These are phyloP conservation scores for Ophion costatus DNA, from an alignment of 2,888 invertebrate genomes.

Conservation along the genomic window DNA sequence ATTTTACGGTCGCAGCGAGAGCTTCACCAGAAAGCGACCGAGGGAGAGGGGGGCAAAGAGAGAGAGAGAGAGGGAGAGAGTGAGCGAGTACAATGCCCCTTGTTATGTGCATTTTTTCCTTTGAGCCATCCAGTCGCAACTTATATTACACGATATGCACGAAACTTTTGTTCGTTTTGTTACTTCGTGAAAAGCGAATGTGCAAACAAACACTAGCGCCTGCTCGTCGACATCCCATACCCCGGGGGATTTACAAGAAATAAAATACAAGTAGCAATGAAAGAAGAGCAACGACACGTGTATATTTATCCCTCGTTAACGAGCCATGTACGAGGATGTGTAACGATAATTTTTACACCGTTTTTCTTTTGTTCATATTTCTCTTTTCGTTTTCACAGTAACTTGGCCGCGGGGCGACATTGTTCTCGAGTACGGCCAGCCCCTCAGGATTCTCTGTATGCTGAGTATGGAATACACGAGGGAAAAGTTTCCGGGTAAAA, in stretches of 20 bases:
- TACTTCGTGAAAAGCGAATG: slow-evolving; percentile 31
- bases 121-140: background rate
- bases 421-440: slow-evolving; percentile 85
- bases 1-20: slow-evolving; percentile 56
- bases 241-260: slow-evolving; percentile 21
- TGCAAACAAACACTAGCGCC: slow-evolving; percentile 23
- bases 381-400: slow-evolving; percentile 70
- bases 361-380: background rate
- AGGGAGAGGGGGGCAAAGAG: background rate
- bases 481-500: slow-evolving; percentile 84
- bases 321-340: slow-evolving; percentile 9
- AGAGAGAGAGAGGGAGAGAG: background rate
- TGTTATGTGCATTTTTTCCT: slow-evolving; percentile 27
- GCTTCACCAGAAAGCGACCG: background rate
- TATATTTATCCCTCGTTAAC: slow-evolving; percentile 36
- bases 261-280: slow-evolving; percentile 4
- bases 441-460: slow-evolving; percentile 88
- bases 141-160: slow-evolving; percentile 14
- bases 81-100: slow-evolving; percentile 38
- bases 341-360: background rate
- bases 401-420: slow-evolving; percentile 86
- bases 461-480: slow-evolving; percentile 83
- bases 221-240: background rate
- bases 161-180: slow-evolving; percentile 24
- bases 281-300: slow-evolving; percentile 26